A percentile compares a stretch with the other conserved stretches of the same genome.
Conservation (phyloP, 2,888 invertebrate species). For the Tinea trinotella region DNA sequence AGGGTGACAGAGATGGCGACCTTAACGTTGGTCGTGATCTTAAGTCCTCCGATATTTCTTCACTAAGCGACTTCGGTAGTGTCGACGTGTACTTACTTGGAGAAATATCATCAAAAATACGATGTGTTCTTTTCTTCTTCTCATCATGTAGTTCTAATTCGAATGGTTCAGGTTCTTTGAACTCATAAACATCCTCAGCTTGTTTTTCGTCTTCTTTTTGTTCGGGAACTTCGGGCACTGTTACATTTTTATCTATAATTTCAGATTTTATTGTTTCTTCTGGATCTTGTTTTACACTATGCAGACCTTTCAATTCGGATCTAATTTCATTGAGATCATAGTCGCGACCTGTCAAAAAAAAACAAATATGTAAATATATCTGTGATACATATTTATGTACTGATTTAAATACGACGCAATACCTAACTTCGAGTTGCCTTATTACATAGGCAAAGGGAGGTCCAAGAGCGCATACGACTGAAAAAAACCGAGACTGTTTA, state of each 20-base stretch:
- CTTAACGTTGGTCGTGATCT: slow-evolving; percentile 43
- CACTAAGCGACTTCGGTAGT: slow-evolving; percentile 60
- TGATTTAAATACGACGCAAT: too few species aligned
- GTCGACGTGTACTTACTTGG: slow-evolving; percentile 62
- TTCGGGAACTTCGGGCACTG: slow-evolving; percentile 35
- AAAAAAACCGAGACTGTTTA: too few species aligned
- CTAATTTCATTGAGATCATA: slow-evolving; percentile 89
- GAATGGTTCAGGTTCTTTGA: slow-evolving; percentile 91
- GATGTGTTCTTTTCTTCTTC: slow-evolving; percentile 63
- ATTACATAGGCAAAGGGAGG: too few species aligned
- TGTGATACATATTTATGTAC: too few species aligned
- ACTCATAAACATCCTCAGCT: slow-evolving; percentile 84
- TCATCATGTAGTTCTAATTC: slow-evolving; percentile 82
- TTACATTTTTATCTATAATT: slow-evolving; percentile 33
- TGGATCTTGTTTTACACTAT: slow-evolving; percentile 62
- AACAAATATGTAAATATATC: too few species aligned
- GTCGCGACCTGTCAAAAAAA: slow-evolving; percentile 79
- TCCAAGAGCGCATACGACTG: too few species aligned
- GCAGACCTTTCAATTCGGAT: slow-evolving; percentile 85
- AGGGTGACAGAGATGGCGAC: slow-evolving; percentile 60
- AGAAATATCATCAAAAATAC: slow-evolving; percentile 66
- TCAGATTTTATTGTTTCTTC: slow-evolving; percentile 49
- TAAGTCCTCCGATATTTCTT: slow-evolving; percentile 69
- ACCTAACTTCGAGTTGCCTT: too few species aligned
- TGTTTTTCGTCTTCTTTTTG: slow-evolving; percentile 36